Base-by-base conservation (phyloP, 2,888 invertebrate species). In the Ypsolopha sequella region DNA sequence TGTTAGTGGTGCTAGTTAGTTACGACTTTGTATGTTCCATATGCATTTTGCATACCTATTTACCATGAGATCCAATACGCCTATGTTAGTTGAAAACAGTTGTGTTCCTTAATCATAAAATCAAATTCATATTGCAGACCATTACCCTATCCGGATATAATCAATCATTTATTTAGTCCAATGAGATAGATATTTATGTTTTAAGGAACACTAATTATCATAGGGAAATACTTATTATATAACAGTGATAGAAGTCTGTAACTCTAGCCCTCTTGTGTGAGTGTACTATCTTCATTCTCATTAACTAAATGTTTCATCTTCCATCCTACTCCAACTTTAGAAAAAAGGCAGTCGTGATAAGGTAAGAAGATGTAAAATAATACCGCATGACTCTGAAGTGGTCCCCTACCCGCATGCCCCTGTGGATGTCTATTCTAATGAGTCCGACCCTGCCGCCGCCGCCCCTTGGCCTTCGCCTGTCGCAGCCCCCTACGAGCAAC, bases 281-380 rank as follows among this genome's bases (percentile, higher is more conserved):
- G 62, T 73, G 69, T 75, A 66, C 66, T 70, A 61, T 73, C 65
- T 74, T 78, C 82, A 80, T 66, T 69, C 65, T 75, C 84, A 86
- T 85, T 85, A 85, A 86, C 82, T 74, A 61, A 76, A 80, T 84
- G 79, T 86, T 85, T 86, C 86, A 82, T 84, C 80, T 86, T 84
- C 78, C 85, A 84, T 85, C 75, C 79, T 66, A 71, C 80, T 76
- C 80, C 84, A 69, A 85, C 79, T 72, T 82, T 91, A 94, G 94
- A 94, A 94, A 91, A 94, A 93, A 87, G 94, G 94, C 88, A 93
- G 93, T 88, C 90, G 93, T 79, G 94, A 94, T 79, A 93, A 93
- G 93, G 94, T 93, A 91, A 91, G 92, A 79, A 76, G 70, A 70
- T 69, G 74, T 76, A 67, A 68, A 62, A 64, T 75, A 36, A 68